These are phyloP conservation scores for Serinus canaria DNA, from an alignment of 2,113 vertebrate genomes.

Conservation along the genomic window DNA sequence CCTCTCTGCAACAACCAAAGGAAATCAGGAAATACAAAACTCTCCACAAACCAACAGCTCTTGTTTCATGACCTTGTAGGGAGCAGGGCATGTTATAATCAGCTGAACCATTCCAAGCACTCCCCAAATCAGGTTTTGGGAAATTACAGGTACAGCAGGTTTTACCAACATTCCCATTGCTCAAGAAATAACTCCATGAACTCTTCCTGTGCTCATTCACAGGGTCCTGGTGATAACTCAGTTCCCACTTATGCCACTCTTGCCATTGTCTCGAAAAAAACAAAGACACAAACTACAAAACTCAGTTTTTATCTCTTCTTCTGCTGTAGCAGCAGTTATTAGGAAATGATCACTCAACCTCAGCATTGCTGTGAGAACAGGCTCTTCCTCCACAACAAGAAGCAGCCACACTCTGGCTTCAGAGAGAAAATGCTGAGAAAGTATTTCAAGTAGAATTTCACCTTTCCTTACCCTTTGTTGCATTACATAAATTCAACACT, in stretches of 20 bases:
- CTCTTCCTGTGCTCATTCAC: background rate
- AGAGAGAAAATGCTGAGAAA: background rate
- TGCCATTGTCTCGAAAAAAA: background rate
- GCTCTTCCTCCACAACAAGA: background rate
- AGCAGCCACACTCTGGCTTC: background rate
- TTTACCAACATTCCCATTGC: background rate
- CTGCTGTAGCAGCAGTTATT: too few species aligned
- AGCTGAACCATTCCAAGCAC: rapidly evolving
- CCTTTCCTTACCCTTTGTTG: background rate
- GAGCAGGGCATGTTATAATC: rapidly evolving
- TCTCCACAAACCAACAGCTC: background rate
- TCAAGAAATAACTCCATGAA: background rate
- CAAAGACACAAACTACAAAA: background rate
- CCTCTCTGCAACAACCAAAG: background rate
- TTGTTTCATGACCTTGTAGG: background rate
- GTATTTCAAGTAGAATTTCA: rapidly evolving
- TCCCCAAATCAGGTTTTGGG: background rate
- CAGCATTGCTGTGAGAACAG: background rate
- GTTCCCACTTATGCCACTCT: rapidly evolving
- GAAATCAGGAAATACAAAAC: background rate
- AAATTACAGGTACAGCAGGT: background rate
- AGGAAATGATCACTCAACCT: rapidly evolving
- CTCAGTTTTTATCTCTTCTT: background rate
- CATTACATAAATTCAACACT: background rate
- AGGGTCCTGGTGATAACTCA: rapidly evolving